Evolutionary conservation across 2,888 invertebrate genomes (phyloP), one percentile per base, ranked within the genome.

Genomic region (Xestobium rufovillosum): DNA sequence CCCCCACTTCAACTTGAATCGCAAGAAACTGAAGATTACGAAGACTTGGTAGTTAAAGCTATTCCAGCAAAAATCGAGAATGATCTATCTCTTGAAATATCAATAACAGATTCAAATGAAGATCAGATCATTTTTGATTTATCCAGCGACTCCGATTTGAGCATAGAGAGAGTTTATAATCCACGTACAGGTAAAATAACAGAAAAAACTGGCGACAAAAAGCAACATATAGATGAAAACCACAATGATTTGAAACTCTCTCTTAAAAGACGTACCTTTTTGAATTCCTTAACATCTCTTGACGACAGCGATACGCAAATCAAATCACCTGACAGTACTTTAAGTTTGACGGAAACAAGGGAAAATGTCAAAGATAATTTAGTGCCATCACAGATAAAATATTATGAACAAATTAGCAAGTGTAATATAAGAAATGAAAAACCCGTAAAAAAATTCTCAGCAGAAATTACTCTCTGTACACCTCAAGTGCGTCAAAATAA

Each of bases 101-200:
- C 6, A 19, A n/a, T 19, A 19, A 19, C 23, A 6, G n/a, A 19
- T 19, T 19, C 23, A 19, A 6, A 8, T 8, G 23, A 19, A 19
- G n/a, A n/a, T n/a, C n/a, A n/a, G 3, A 42, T 31, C 19, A 37
- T 34, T 10, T 41, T 53, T 3, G 60, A 57, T 40, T 34, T 61
- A n/a, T 63, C 64, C 4, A 65, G 63, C 26, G 65, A 65, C 49
- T 64, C 64, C 3, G 66, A 66, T 43, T 43, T 57, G 39, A 65
- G 64, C 44, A 56, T 58, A 30, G 53, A 63, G 28, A 56, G 65
- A 32, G 57, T 51, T 33, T 66, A 66, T 39, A 61, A 66, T 45
- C 53, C 65, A n/a, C 55, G 57, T 45, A 60, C 60, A 14, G 60
- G 61, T 4, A 57, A 53, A 36, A 47, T 63, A 15, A 48, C 45